Evolutionary conservation across 2,797 vertebrate species (phyloP).

Genomic region (Melanotaenia trifasciata): DNA sequence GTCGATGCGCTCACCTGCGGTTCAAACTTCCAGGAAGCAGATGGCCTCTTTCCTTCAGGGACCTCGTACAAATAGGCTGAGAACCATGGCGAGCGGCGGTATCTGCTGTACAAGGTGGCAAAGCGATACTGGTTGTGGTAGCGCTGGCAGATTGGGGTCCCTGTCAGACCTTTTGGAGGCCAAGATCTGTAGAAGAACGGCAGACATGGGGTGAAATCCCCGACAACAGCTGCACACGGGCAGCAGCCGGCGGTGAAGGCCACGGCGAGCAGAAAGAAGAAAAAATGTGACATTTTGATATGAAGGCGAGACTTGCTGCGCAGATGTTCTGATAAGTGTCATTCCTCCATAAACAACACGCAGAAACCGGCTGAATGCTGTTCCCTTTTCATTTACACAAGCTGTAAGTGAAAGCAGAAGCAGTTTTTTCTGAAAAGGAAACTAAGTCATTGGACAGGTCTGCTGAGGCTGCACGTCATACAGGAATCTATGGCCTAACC

Average conservation of each 20-base stretch:
- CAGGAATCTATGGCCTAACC: background rate
- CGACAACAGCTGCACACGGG: constrained; percentile 61
- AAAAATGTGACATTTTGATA: constrained; percentile 18
- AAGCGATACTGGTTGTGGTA: constrained; percentile 70
- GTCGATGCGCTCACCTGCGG: constrained; percentile 71
- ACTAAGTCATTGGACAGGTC: background rate
- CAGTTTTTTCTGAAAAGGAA: background rate
- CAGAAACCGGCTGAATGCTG: background rate
- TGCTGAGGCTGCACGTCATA: background rate
- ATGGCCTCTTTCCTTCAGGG: constrained; percentile 70
- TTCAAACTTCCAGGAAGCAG: constrained; percentile 75
- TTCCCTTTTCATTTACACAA: constrained; percentile 29
- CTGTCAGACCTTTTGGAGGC: constrained; percentile 73
- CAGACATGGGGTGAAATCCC: constrained; percentile 74
- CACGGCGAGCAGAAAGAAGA: background rate
- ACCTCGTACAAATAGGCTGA: constrained; percentile 70
- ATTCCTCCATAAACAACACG: background rate
- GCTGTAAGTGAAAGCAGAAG: constrained; percentile 47
- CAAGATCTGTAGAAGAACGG: constrained; percentile 69
- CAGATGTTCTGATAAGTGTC: rapidly evolving
- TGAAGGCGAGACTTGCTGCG: background rate
- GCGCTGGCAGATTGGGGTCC: constrained; percentile 77
- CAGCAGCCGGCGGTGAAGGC: constrained; percentile 15
- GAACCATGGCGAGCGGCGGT: constrained; percentile 72
- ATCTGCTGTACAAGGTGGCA: constrained; percentile 75